phyloP scores from a whole-genome alignment of 2,113 vertebrate species.

The Phaethon lepturus region DNA sequence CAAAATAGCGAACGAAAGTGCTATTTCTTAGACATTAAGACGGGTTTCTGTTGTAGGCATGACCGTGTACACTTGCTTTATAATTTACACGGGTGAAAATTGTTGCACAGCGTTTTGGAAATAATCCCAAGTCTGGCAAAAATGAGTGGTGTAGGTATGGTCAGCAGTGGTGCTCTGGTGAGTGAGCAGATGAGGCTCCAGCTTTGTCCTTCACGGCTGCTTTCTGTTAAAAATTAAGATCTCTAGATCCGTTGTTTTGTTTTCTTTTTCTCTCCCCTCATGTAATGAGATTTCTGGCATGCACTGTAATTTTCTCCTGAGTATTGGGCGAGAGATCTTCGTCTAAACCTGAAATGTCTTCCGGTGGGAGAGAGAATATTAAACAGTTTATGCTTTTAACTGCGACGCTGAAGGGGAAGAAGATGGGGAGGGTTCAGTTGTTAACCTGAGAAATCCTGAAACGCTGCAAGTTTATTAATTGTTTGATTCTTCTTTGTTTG shows the following conservation, averaged over 20 bases:
- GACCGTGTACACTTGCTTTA: neutral
- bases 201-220: neutral
- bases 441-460: slow-evolving; percentile 16
- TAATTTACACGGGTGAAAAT: neutral
- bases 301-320: neutral
- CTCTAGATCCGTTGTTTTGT: too few relatives aligned
- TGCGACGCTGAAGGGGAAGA: neutral
- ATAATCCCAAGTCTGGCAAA: neutral
- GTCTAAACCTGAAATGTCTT: neutral
- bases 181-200: neutral
- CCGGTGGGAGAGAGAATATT: neutral
- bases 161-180: neutral
- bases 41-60: neutral
- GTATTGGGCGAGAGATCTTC: neutral
- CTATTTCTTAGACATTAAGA: neutral
- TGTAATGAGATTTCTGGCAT: neutral
- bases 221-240: neutral
- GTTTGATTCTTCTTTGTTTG: slow-evolving; percentile 28
- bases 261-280: accelerated
- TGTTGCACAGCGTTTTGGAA: neutral
- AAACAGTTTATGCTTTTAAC: neutral
- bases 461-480: slow-evolving; percentile 42
- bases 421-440: neutral
- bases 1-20: accelerated
- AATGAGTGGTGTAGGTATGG: neutral